Conservation (phyloP, 2,113 vertebrate species). For the Morone saxatilis region DNA sequence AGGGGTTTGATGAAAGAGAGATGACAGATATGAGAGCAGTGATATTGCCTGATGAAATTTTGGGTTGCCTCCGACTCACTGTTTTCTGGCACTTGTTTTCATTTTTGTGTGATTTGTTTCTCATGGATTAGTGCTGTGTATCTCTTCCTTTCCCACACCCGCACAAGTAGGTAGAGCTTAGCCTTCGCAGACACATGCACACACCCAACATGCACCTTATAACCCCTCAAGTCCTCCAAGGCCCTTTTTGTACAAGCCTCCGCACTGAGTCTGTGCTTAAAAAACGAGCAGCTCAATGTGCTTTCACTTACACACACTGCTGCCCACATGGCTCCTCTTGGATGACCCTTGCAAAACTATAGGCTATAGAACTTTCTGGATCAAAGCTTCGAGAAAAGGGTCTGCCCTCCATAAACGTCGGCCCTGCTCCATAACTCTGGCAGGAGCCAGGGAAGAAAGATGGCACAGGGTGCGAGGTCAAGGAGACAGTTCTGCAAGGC, state of each 20-base stretch:
- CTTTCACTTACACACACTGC: slow-evolving; percentile 73
- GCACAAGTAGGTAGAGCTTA: slow-evolving; percentile 3
- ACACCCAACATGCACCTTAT: slow-evolving; percentile 31
- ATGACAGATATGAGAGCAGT: slow-evolving; percentile 68
- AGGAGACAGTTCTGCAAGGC: slow-evolving; percentile 54
- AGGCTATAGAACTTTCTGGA: slow-evolving; percentile 71
- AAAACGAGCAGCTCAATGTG: slow-evolving; percentile 64
- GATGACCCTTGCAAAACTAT: slow-evolving; percentile 72
- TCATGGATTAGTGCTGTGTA: slow-evolving; percentile 3
- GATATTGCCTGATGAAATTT: slow-evolving; percentile 64
- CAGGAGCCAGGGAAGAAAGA: slow-evolving; percentile 71
- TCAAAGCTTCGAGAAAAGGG: slow-evolving; percentile 78
- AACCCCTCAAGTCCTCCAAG: slow-evolving; percentile 41
- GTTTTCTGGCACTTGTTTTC: slow-evolving; percentile 47
- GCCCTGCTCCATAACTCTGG: slow-evolving; percentile 73
- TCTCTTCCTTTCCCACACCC: slow-evolving; percentile 21
- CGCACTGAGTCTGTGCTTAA: slow-evolving; percentile 11
- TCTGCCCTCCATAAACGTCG: slow-evolving; percentile 77
- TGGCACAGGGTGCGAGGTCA: slow-evolving; percentile 69
- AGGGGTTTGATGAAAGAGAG: slow-evolving; percentile 72
- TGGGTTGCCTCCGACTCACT: slow-evolving; percentile 18
- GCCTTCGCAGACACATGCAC: slow-evolving; percentile 11
- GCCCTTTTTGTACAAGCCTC: slow-evolving; percentile 22
- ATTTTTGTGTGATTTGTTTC: slow-evolving; percentile 14
- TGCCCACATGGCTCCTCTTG: slow-evolving; percentile 69